Base-by-base conservation (phyloP, 2,113 vertebrate species). In the Semnornis frantzii region DNA sequence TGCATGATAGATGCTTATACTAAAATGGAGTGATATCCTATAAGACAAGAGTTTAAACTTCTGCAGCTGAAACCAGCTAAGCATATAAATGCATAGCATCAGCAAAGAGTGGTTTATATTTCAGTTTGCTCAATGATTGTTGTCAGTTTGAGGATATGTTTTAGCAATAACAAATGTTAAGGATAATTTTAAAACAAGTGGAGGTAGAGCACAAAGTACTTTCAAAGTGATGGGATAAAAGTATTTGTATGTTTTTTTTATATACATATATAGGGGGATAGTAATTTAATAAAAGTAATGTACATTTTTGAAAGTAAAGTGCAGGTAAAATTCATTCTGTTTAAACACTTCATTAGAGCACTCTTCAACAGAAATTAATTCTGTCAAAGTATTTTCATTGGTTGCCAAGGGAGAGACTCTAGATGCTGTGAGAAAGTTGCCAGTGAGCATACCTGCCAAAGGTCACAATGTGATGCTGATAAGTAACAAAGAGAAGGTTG, bases 1-100 rank as follows among this genome's bases (percentile, higher is more conserved):
- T 69, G n/a, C 33, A 60, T 82, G 85, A 91, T 96, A 84, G 80
- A 71, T 89, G 78, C 77, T 85, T 91, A 46, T n/a, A 84, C 65
- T 94, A 84, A 86, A 93, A 52, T 27, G 17, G 20, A 72, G 31
- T 39, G 59, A 63, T 73, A 44, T 27, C 63, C 58, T 60, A 33
- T 68, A 89, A 73, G 66, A 64, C n/a, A 15, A 55, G 66, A 63
- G 66, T 89, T 96, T 77, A 59, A 69, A 90, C 62, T 95, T 83
- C 57, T 10, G 5, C 63, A 33, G 25, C 77, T 84, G 76, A 82
- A 94, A 86, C 77, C 83, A 88, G 69, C 82, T 69, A 31, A 83
- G 54, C 62, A 88, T 93, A 91, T 93, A 83, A 92, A 92, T 82
- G 58, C 55, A 31, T 24, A 90, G 62, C 48, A 57, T 24, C 21